A percentile compares a stretch with the other conserved stretches of the same genome.
These are phyloP conservation scores for Stegastes partitus DNA, from an alignment of 2,113 vertebrate genomes.

Conservation along the genomic window DNA sequence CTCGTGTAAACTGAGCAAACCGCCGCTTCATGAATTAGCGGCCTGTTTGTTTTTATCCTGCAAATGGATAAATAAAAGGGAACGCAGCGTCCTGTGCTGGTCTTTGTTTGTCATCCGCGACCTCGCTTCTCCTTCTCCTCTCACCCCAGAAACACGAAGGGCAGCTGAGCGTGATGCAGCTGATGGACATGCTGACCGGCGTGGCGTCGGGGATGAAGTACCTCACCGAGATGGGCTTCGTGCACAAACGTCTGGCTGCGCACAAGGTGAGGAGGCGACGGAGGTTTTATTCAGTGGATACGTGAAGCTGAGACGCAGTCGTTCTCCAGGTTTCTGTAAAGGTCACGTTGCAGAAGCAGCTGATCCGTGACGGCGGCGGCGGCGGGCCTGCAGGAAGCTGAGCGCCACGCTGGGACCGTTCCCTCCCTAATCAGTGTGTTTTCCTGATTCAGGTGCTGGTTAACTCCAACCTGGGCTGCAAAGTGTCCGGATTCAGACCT, in stretches of 20 bases:
- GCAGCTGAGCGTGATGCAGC: slow-evolving; percentile 89
- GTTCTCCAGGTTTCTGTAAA: too few relatives aligned
- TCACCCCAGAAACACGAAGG: slow-evolving; percentile 90
- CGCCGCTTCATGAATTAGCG: slow-evolving; percentile 67
- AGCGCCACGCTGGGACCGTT: slow-evolving; percentile 7
- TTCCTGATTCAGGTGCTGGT: slow-evolving; percentile 86
- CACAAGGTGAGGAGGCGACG: slow-evolving; percentile 83
- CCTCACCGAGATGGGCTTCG: slow-evolving; percentile 95
- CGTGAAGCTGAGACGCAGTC: too few relatives aligned
- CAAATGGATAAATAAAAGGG: slow-evolving; percentile 60
- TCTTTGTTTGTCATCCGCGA: too few relatives aligned
- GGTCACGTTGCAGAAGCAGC: too few relatives aligned
- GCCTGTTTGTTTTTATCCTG: slow-evolving; percentile 67
- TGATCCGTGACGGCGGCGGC: too few relatives aligned
- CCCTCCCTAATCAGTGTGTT: slow-evolving; percentile 27
- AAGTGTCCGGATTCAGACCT: slow-evolving; percentile 93
- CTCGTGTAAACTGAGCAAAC: slow-evolving; percentile 58
- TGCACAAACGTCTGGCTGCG: slow-evolving; percentile 93
- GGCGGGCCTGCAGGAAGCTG: neutral
- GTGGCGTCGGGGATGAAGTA: slow-evolving; percentile 97
- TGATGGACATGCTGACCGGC: slow-evolving; percentile 91
- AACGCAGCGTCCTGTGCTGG: too few relatives aligned
- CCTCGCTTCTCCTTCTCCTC: neutral
- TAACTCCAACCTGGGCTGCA: slow-evolving; percentile 91
- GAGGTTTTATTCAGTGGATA: slow-evolving; percentile 9